Base-by-base conservation (phyloP, 2,113 vertebrate genomes). In the Zosterops lateralis region DNA sequence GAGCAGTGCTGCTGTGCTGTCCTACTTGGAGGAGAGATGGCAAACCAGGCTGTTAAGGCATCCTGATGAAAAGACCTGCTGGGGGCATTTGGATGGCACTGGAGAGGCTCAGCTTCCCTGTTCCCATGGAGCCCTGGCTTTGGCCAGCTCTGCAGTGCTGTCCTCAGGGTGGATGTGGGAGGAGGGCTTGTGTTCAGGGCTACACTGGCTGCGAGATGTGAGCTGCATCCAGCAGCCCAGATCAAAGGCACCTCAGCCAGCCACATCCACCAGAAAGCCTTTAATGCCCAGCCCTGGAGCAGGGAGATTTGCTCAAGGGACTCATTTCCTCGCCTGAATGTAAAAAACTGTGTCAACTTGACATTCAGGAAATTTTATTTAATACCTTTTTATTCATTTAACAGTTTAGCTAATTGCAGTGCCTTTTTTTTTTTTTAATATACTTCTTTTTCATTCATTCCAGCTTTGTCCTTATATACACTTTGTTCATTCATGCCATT, bases 191-290 rank as follows among this genome's bases (percentile, higher is more conserved):
- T 68, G 62, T 22, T 76, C 61, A 29, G 68, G 47, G 22, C 13
- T 3, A 2, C 2, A 9, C 1, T 44, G 19, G 77, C n/a, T 9
- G 4, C 32, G 65, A 67, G 65, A 70, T 54, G 61, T 10, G 61
- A 64, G 71, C 86, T 87, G 50, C 74, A 86, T 75, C 67, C 65
- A 56, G 72, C 84, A 89, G 71, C 82, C 40, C 24, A 20, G 81
- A 93, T 93, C 85, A 96, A 94, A 96, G 91, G 81, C 75, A 67
- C 84, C 74, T 66, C 36, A 38, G 56, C 48, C 11, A 9, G 75
- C 0, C 0, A 67, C 83, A 84, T 53, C 91, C 68, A 65, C 45
- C 50, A 82, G 85, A 81, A 92, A 88, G 72, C 86, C 87, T 95
- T 94, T 95, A 92, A 91, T 89, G 84, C 68, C 48, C 8, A 29